A percentile compares a stretch with the other conserved stretches of the same genome.
Evolutionary conservation across 2,797 vertebrate genomes (phyloP).

Genomic region (Brachymystax lenok): DNA sequence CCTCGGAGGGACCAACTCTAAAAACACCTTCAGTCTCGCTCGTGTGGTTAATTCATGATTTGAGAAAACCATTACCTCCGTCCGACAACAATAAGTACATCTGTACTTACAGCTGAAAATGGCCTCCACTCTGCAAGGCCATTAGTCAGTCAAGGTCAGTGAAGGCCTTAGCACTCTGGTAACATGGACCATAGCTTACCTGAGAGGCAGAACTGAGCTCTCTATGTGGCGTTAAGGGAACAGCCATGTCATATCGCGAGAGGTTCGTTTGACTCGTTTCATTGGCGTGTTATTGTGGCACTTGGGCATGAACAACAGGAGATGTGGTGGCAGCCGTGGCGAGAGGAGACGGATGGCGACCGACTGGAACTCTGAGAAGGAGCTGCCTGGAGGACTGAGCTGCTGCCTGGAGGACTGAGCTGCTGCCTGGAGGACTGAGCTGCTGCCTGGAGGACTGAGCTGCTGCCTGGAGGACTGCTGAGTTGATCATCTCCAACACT

Average conservation of each 20-base stretch:
- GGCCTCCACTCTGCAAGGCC: neutral
- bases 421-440: constrained; percentile 26
- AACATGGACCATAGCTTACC: neutral
- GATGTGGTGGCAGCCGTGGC: neutral
- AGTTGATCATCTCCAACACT: constrained; percentile 57
- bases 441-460: too few species aligned
- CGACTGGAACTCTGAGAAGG: neutral
- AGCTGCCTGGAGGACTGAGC: neutral
- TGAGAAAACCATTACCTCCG: constrained; percentile 35
- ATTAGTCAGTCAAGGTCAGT: neutral
- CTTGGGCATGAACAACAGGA: constrained; percentile 33
- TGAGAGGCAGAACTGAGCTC: neutral
- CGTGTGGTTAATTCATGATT: constrained; percentile 39
- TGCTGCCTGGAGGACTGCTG: constrained; percentile 40
- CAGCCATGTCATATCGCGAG: neutral
- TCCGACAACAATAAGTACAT: constrained; percentile 33
- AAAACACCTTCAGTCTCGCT: constrained; percentile 52
- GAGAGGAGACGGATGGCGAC: neutral
- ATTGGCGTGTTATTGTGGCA: constrained; percentile 4
- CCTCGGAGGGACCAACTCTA: constrained; percentile 40
- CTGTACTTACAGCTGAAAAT: neutral
- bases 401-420: neutral
- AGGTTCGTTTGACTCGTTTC: neutral
- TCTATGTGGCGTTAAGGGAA: neutral
- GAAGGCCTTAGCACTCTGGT: neutral